These are phyloP conservation scores for Plecotus auritus DNA, from an alignment of 2,113 vertebrate species.

Conservation along the genomic window DNA sequence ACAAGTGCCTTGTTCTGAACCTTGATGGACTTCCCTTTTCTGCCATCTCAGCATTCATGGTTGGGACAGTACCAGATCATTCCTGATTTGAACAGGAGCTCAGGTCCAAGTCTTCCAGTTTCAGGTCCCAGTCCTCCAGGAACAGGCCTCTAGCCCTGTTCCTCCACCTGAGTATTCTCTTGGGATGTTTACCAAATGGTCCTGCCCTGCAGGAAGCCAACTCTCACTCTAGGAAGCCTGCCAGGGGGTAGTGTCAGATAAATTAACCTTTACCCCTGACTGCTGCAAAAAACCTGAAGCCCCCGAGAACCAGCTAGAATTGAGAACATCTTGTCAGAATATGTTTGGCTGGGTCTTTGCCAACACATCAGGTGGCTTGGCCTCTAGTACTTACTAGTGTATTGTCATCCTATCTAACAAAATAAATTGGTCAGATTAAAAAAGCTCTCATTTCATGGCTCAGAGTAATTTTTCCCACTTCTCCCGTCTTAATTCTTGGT, in stretches of 20 bases:
- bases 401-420: background rate
- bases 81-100: background rate
- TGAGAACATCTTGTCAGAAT: background rate
- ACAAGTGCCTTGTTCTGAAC: background rate
- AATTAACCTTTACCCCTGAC: background rate
- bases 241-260: background rate
- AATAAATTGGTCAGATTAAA: background rate
- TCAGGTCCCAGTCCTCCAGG: background rate
- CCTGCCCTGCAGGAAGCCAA: background rate
- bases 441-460: background rate
- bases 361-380: background rate
- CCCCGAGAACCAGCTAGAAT: background rate
- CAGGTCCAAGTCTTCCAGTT: background rate
- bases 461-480: background rate
- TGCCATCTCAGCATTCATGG: background rate
- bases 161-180: background rate
- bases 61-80: background rate
- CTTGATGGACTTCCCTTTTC: background rate
- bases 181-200: background rate
- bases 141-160: background rate
- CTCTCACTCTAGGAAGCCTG: slow-evolving; percentile 1
- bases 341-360: background rate
- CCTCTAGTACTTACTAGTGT: background rate
- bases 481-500: background rate
- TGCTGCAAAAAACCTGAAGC: background rate